Evolutionary conservation across 2,888 invertebrate species (phyloP), one percentile per base, ranked within the genome.

Genomic region (Notodonta dromedarius): DNA sequence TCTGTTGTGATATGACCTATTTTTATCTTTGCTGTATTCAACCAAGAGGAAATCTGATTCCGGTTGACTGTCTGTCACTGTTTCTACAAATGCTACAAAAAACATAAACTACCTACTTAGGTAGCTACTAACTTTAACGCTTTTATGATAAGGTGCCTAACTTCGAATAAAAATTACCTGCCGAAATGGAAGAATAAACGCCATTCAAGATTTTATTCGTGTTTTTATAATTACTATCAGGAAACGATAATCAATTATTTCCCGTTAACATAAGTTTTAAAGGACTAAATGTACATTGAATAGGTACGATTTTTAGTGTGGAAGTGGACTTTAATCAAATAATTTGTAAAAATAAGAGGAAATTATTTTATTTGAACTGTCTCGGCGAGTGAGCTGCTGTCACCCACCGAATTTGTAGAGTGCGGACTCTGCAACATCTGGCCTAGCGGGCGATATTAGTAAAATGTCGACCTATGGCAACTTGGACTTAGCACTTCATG

Each of bases 381-480:
- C 79, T 77, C 71, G 60, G 75, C 67, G 60, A 54, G 39, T 61
- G 68, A 75, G 71, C 85, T 85, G 83, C 78, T 87, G 86, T 78
- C 80, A 79, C 69, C 71, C 60, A 64, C 56, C 62, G 71, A 82
- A 84, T 67, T 83, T 82, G 66, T 63, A 63, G 73, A 79, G 77
- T 75, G 76, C 77, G 67, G 76, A 82, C 72, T 79, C 71, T 70
- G 69, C 70, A 73, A 69, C 72, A 71, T 74, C 77, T 74, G 75
- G 61, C 65, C 59, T 60, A 59, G 51, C 55, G 66, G 59, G 67
- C 72, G 69, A 78, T 77, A 82, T 84, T 78, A 77, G 77, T 79
- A 74, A 79, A 81, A 84, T 77, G 80, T 80, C 79, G 80, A 77
- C 74, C 77, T 78, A 76, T 71, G 76, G 70, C 69, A 70, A 70